Base-by-base conservation (phyloP, 1,140 invertebrate species). In the Pissodes strobi region DNA sequence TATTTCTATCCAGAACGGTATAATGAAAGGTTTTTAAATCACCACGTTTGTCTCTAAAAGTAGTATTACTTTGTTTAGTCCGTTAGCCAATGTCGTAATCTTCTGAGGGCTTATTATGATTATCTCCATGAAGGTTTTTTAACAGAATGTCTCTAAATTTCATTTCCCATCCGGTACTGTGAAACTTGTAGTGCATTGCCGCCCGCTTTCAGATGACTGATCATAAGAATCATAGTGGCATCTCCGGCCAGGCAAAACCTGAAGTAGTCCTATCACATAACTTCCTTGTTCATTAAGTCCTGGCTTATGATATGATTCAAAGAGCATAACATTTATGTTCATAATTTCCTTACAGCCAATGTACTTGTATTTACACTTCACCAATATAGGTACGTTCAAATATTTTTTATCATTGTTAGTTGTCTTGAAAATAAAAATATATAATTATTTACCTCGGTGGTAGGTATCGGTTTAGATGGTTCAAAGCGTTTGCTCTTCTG, bases 121-220 rank as follows among this genome's bases (percentile, higher is more conserved):
- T 9, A 43, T 43, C 15, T 43, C 39, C 39, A 43, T 43, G 13
- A 43, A 43, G 13, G 39, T 43, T 17, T 9, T 43, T 43, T 43
- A 6, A 12, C 39, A 43, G 6, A 43, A 5, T 43, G 5, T 43
- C 15, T 43, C 13, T 43, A 17, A 43, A 43, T 43, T 9, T 43
- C 15, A 5, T 43, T 9, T 5, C 13, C 39, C 39, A 43, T 43
- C 39, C 39, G 15, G 15, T 43, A n/a, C 9, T 43, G 39, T 43
- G 13, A 43, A 43, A 43, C 39, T 43, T n/a, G 13, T 43, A 43
- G 39, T 43, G 15, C 39, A 43, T 43, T 43, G 39, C 39, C 39
- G 9, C 39, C 39, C 13, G 39, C 39, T 43, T 43, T 43, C 39
- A 43, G 39, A 43, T 43, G 10, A 17, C 9, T 43, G 5, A 43